phyloP scores from a whole-genome alignment of 1,140 invertebrate species.

The Drosophila sproati region DNA sequence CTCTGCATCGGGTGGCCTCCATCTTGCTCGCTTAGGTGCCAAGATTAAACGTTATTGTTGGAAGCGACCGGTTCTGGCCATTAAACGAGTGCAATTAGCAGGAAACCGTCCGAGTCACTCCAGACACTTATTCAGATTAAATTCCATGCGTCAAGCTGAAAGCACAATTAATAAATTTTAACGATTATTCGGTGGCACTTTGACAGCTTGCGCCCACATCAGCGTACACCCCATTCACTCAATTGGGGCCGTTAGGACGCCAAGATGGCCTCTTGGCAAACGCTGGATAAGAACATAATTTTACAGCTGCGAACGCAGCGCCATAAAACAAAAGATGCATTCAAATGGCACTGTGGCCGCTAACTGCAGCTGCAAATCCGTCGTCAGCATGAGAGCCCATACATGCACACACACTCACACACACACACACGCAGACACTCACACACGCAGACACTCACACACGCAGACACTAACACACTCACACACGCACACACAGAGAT shows the following conservation, averaged over 20 bases:
- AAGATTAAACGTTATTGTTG: slow-evolving; percentile 12
- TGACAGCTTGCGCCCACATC: slow-evolving; percentile 14
- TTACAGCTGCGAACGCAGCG: slow-evolving; percentile 46
- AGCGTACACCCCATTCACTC: background rate
- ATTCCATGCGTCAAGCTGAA: slow-evolving; percentile 47
- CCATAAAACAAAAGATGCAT: slow-evolving; percentile 54
- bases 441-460: slow-evolving; percentile 11
- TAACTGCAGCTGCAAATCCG: slow-evolving; percentile 41
- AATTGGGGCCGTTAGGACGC: slow-evolving; percentile 28
- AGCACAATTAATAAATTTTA: slow-evolving; percentile 69
- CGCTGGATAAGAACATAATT: background rate
- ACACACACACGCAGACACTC: background rate
- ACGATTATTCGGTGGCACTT: slow-evolving; percentile 42
- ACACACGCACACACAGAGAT: slow-evolving; percentile 1
- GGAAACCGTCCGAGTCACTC: slow-evolving; percentile 6
- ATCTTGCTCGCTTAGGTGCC: slow-evolving; percentile 9
- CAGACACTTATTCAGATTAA: slow-evolving; percentile 48
- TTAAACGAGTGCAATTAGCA: slow-evolving; percentile 46
- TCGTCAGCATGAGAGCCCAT: slow-evolving; percentile 15
- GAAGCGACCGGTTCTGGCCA: slow-evolving; percentile 19
- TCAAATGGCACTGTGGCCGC: slow-evolving; percentile 44
- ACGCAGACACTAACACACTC: background rate
- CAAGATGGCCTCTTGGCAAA: slow-evolving; percentile 22
- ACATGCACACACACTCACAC: background rate
- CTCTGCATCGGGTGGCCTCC: background rate